phyloP scores from a whole-genome alignment of 1,140 invertebrate genomes.

The Stenopsyche tienmushanensis region DNA sequence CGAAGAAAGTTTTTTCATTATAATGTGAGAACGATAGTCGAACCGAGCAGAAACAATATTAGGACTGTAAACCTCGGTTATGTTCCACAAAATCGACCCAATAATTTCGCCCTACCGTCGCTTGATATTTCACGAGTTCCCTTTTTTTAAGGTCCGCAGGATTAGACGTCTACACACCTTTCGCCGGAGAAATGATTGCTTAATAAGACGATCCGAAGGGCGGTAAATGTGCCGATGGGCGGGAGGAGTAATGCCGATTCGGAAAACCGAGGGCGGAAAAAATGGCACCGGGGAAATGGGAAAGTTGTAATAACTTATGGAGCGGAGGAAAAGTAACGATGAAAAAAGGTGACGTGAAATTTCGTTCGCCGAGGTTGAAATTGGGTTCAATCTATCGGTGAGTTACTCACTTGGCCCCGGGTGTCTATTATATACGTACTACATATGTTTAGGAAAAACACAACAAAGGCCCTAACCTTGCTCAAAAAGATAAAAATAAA shows the following conservation, averaged over 20 bases:
- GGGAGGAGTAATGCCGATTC: conserved; percentile 8
- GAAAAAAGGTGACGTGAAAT: conserved; percentile 21
- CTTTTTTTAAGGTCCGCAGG: not conserved
- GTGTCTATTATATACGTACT: conserved; percentile 17
- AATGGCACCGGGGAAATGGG: conserved; percentile 33
- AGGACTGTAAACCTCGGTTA: not conserved
- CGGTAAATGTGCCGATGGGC: not conserved
- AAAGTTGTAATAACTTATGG: conserved; percentile 40
- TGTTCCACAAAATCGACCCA: not conserved
- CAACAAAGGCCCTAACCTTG: conserved; percentile 1
- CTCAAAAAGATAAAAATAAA: no score
- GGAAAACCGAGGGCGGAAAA: conserved; percentile 4
- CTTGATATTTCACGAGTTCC: not conserved
- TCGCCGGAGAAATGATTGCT: conserved; percentile 15
- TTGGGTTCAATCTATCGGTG: conserved; percentile 30
- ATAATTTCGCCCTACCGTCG: not conserved
- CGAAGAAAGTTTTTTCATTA: not conserved
- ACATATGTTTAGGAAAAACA: not conserved
- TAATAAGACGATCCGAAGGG: conserved; percentile 19
- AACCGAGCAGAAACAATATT: not conserved
- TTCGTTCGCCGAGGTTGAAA: conserved; percentile 11
- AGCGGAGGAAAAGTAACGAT: conserved; percentile 28
- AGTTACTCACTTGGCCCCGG: conserved; percentile 14
- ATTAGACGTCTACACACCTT: not conserved
- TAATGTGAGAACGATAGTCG: not conserved